phyloP scores from a whole-genome alignment of 2,888 invertebrate genomes.

The Ceramica pisi region DNA sequence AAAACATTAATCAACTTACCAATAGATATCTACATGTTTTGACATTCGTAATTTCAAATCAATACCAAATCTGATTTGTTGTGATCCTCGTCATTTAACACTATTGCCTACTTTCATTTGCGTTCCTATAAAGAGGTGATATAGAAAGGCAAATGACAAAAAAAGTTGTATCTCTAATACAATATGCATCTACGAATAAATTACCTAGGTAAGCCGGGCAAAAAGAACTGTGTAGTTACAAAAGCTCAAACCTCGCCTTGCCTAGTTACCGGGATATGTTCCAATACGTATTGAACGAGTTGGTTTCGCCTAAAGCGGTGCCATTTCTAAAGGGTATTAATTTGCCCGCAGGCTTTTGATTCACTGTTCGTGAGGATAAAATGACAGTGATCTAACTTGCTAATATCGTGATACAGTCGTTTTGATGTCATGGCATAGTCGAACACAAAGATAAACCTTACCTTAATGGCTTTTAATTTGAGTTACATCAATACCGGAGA shows the following conservation, averaged over 20 bases:
- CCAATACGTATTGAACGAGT: not conserved
- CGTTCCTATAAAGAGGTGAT: not conserved
- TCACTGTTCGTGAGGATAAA: constrained; percentile 14
- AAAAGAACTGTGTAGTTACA: not conserved
- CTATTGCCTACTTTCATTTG: not conserved
- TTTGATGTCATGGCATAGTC: not conserved
- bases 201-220: no score
- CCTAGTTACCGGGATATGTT: not conserved
- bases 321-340: not conserved
- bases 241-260: not conserved
- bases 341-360: constrained; percentile 20
- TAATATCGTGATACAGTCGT: not conserved
- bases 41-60: not conserved
- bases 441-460: not conserved
- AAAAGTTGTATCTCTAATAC: not conserved
- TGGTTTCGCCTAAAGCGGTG: not conserved
- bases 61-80: not conserved
- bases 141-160: not conserved
- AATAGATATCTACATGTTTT: not conserved
- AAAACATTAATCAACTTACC: not conserved
- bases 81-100: no score
- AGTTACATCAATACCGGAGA: no score
- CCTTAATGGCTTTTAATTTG: not conserved
- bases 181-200: not conserved
- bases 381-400: not conserved